phyloP scores from a whole-genome alignment of 2,888 invertebrate species.

The Athripsodes cinereus region DNA sequence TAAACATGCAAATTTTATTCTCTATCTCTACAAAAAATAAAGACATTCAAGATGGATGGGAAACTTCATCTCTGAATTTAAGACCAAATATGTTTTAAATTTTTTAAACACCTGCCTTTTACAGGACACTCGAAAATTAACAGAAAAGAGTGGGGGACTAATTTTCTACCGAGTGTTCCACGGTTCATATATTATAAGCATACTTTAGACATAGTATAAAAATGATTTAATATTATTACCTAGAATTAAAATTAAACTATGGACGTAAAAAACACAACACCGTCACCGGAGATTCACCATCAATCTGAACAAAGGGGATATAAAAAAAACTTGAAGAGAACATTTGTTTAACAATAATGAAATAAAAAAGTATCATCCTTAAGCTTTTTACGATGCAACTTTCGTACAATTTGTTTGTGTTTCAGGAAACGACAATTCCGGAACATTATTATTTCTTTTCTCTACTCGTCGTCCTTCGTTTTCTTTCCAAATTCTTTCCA shows the following conservation, averaged over 20 bases:
- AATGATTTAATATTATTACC: not conserved
- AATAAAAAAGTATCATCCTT: slow-evolving; percentile 6
- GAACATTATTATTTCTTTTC: slow-evolving; percentile 7
- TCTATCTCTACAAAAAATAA: no score
- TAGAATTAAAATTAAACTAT: not conserved
- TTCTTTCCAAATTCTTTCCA: slow-evolving; percentile 21
- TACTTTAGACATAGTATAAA: no score
- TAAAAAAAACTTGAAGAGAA: not conserved
- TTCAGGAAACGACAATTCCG: not conserved
- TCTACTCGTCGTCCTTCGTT: not conserved
- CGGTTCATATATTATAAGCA: no score
- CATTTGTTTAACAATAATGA: slow-evolving; percentile 1
- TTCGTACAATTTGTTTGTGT: slow-evolving; percentile 14
- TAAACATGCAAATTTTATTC: no score
- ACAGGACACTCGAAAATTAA: no score
- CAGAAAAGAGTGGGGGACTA: no score
- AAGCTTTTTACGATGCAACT: slow-evolving; percentile 18
- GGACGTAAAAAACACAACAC: not conserved
- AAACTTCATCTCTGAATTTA: no score
- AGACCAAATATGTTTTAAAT: no score
- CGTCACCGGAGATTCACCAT: not conserved
- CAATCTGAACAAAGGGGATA: not conserved
- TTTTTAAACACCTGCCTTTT: no score
- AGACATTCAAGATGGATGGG: no score
- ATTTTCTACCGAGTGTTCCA: no score